Evolutionary conservation across 2,113 vertebrate species (phyloP), one percentile per base, ranked within the genome.

Genomic region (Muntiacus muntjak): DNA sequence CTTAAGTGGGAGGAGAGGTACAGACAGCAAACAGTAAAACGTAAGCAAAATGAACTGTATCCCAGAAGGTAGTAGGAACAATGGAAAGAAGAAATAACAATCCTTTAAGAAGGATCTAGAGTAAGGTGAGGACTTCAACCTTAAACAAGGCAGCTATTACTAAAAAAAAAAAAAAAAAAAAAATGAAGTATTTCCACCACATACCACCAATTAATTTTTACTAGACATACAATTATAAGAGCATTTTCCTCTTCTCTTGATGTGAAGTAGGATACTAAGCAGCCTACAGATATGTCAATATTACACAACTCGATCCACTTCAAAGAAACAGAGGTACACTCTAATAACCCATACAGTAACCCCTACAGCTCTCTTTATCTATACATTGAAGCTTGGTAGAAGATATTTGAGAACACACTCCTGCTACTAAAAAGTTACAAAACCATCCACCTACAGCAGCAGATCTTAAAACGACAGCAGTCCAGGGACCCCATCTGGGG

Each of bases 121-220:
- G 26, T 57, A 47, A 58, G 17, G 28, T 17, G 64, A n/a, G 5
- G 30, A 11, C 47, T 89, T 14, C 11, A 0, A 93, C 36, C 45
- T 58, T 74, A 87, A 58, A 71, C 26, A 91, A 94, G 71, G 33
- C 26, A 89, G 54, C 33, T 82, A 82, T 30, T 85, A 85, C 26
- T 94, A 71, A 95, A 93, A 36, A 97, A 67, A 95, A 95, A 93
- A 36, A 97, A 67, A 95, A 95, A 36, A 97, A 67, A 95, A 95
- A 93, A 33, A 96, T 57, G 79, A 74, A 74, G 36, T 74, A 85
- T 30, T 93, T 87, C 19, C 64, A 28, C 23, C 85, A 95, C 21
- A 83, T 55, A 79, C 5, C 33, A 91, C 16, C 23, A 52, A 58
- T 62, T 86, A 93, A 71, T 89, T 82, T 87, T 85, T 86, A 96